Conservation (phyloP, 2,113 vertebrate species). For the Oenanthe melanoleuca region DNA sequence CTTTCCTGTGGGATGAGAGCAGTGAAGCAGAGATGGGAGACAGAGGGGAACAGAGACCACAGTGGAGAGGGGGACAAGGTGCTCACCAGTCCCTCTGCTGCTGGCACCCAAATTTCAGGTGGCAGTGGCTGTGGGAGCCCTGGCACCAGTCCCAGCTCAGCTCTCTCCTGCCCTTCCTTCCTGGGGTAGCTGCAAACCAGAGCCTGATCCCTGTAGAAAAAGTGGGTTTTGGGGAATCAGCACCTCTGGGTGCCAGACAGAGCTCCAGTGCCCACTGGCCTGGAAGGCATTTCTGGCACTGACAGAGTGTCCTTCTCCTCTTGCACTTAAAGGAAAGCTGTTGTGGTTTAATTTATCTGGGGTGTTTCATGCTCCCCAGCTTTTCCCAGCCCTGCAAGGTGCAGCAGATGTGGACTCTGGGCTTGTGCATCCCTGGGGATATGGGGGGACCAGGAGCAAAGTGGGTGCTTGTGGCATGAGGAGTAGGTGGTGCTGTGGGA, state of each 20-base stretch:
- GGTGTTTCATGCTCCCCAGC: not conserved
- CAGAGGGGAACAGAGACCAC: not conserved
- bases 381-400: not conserved
- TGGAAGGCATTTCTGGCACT: not conserved
- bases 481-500: not conserved
- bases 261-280: not conserved
- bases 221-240: no score
- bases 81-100: no score
- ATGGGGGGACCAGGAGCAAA: not conserved
- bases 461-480: fast-evolving
- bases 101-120: no score
- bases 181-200: no score
- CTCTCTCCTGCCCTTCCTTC: no score
- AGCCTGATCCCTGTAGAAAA: no score
- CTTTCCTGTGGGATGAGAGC: not conserved
- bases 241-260: no score
- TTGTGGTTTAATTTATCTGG: not conserved
- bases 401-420: not conserved
- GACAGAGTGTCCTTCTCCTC: fast-evolving
- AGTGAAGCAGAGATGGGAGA: not conserved
- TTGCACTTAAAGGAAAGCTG: not conserved
- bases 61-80: no score
- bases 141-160: no score
- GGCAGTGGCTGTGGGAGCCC: no score
- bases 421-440: not conserved